These are phyloP conservation scores for Cichlasoma orientale DNA, from an alignment of 2,797 vertebrate genomes.

Conservation along the genomic window DNA sequence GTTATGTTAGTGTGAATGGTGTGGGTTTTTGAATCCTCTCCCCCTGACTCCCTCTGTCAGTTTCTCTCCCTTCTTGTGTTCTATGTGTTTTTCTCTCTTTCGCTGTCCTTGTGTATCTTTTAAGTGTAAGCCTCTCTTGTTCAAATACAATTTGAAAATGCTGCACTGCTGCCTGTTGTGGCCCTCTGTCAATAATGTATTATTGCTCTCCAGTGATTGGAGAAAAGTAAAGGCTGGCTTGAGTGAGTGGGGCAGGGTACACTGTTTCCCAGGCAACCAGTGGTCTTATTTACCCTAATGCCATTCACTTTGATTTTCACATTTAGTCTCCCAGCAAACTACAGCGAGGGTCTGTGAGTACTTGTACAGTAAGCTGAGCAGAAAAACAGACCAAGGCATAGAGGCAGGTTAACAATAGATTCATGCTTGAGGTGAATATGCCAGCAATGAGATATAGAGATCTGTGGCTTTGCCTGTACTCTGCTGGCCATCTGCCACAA, in stretches of 20 bases:
- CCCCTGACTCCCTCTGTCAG: conserved; percentile 37
- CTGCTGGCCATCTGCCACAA: conserved; percentile 69
- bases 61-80: conserved; percentile 38
- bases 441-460: conserved; percentile 48
- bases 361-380: conserved; percentile 56
- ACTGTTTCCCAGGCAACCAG: conserved; percentile 84
- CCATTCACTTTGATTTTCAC: conserved; percentile 88
- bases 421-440: conserved; percentile 39
- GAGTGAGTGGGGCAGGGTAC: conserved; percentile 79
- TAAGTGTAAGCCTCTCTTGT: conserved; percentile 73
- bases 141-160: conserved; percentile 83
- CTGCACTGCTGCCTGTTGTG: conserved; percentile 81
- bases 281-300: conserved; percentile 86
- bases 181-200: conserved; percentile 84
- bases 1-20: conserved; percentile 66
- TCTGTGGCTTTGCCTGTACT: conserved; percentile 47
- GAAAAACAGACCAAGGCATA: conserved; percentile 36
- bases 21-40: conserved; percentile 57
- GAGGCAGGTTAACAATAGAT: conserved; percentile 29
- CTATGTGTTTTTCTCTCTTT: conserved; percentile 47
- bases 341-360: conserved; percentile 59
- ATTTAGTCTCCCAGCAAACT: conserved; percentile 77
- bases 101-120: conserved; percentile 62
- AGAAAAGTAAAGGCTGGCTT: conserved; percentile 83
- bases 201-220: conserved; percentile 85